Evolutionary conservation across 2,113 vertebrate genomes (phyloP), one percentile per base, ranked within the genome.

Genomic region (Myiozetetes cayanensis): DNA sequence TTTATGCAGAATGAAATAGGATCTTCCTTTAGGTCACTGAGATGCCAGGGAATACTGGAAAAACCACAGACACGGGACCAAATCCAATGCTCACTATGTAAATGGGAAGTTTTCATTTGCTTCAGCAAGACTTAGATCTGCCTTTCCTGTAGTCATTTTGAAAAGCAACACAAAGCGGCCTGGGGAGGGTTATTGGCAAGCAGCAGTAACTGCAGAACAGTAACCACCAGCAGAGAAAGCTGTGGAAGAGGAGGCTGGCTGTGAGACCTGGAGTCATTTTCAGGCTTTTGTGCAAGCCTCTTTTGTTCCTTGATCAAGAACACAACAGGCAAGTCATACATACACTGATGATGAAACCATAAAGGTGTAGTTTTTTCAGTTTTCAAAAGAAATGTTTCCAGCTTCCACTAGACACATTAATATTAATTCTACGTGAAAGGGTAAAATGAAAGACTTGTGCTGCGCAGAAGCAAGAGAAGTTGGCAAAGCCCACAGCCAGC

Each of bases 391-490:
- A 56, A 6, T 9, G 12, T 82, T 94, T 90, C 79, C 35, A 87
- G 2, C 30, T 58, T 59, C 9, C 14, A 41, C 53, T 43, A 86
- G 37, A 27, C 39, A 55, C 16, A 43, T 41, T 27, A 74, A 35
- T 33, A 81, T 53, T 78, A 89, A 91, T 79, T 23, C 28, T 39
- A 21, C 0, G 0, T 39, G 62, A 95, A 91, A 73, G 35, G 70
- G 47, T 41, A 37, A 91, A 92, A 87, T 41, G 83, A 53, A 91
- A 89, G 91, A 74, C 58, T 78, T 81, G 89, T 62, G 82, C 84
- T 90, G 21, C 14, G 33, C 91, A 87, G 92, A 94, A 89, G 92
- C 90, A 82, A 94, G 70, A 90, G 80, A 87, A 89, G 44, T 80
- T 87, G 67, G 82, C 89, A 89, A 87, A 91, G 78, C 95, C 41